A percentile compares a stretch with the other conserved stretches of the same genome.
Conservation (phyloP, 1,140 invertebrate genomes). For the Zophobas morio region DNA sequence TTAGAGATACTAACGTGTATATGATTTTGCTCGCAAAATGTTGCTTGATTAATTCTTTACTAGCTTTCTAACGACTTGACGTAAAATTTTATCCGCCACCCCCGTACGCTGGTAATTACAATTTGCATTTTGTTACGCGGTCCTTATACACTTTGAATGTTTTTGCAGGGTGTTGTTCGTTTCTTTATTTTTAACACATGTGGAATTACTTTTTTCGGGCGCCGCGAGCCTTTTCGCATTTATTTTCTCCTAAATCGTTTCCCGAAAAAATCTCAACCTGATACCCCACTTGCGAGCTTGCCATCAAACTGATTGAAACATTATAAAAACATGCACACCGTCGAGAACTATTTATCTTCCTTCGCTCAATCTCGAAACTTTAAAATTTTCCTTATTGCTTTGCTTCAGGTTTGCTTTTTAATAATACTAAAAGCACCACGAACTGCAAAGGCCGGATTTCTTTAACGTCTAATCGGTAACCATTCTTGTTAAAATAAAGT, state of each 20-base stretch:
- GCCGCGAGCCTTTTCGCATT: constrained; percentile 46
- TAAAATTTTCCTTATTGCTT: constrained; percentile 46
- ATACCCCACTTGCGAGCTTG: constrained; percentile 51
- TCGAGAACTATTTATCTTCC: constrained; percentile 53
- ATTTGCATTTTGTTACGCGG: constrained; percentile 44
- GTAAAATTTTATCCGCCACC: constrained; percentile 48
- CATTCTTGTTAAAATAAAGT: too few species aligned
- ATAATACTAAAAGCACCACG: constrained; percentile 45
- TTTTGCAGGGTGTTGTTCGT: neutral
- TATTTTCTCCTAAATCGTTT: constrained; percentile 53
- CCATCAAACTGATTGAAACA: constrained; percentile 59
- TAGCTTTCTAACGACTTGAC: constrained; percentile 49
- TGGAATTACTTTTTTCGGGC: neutral
- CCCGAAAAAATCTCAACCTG: constrained; percentile 57
- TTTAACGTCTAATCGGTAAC: too few species aligned
- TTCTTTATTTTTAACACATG: constrained; percentile 13
- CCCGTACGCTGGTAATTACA: constrained; percentile 33
- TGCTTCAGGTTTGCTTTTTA: constrained; percentile 41
- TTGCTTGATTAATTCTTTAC: constrained; percentile 53
- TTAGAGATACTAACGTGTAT: constrained; percentile 52
- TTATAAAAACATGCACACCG: constrained; percentile 56
- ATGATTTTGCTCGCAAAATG: constrained; percentile 48
- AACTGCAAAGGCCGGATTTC: constrained; percentile 17
- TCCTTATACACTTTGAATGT: constrained; percentile 32
- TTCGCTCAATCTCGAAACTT: constrained; percentile 56